Conservation (phyloP, 1,140 invertebrate species). For the Drosophila ironensis region DNA sequence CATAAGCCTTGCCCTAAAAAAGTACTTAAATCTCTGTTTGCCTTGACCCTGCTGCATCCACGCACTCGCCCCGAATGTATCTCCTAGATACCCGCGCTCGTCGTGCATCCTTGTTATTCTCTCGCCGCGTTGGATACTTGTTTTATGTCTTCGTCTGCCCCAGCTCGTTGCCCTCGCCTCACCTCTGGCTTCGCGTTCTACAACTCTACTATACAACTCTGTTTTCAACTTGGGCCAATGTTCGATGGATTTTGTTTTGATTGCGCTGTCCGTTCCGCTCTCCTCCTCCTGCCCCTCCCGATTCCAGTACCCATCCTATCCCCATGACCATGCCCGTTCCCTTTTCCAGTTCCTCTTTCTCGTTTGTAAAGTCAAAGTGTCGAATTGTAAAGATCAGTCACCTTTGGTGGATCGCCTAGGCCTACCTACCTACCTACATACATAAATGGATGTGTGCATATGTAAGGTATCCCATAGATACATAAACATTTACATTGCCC, state of each 20-base stretch:
- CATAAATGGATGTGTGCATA: slow-evolving; percentile 39
- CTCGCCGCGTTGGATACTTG: slow-evolving; percentile 61
- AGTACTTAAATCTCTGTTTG: slow-evolving; percentile 64
- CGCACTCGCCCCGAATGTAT: background rate
- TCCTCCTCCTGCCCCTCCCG: background rate
- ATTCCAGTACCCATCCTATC: background rate
- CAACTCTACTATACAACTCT: slow-evolving; percentile 65
- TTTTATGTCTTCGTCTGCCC: slow-evolving; percentile 67
- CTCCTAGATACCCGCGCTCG: slow-evolving; percentile 4
- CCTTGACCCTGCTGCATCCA: slow-evolving; percentile 58
- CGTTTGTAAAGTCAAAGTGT: slow-evolving; percentile 71
- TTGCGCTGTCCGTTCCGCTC: slow-evolving; percentile 45
- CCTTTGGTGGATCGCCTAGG: slow-evolving; percentile 54
- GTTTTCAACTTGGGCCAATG: slow-evolving; percentile 45
- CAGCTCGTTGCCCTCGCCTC: slow-evolving; percentile 49
- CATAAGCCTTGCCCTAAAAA: slow-evolving; percentile 53
- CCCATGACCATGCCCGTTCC: slow-evolving; percentile 9
- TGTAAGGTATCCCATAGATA: slow-evolving; percentile 47
- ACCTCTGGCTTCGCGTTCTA: slow-evolving; percentile 62
- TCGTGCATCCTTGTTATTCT: slow-evolving; percentile 47
- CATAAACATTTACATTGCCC: slow-evolving; percentile 68
- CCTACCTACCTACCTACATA: slow-evolving; percentile 38
- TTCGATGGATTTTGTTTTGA: slow-evolving; percentile 72
- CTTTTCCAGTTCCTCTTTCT: slow-evolving; percentile 26
- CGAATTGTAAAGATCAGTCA: slow-evolving; percentile 78